Percentiles rank a stretch among this genome's conserved stretches.
Evolutionary conservation across 64 coral and sea anemone species (phyloP).

Genomic region (Stichodactyla mertensii): DNA sequence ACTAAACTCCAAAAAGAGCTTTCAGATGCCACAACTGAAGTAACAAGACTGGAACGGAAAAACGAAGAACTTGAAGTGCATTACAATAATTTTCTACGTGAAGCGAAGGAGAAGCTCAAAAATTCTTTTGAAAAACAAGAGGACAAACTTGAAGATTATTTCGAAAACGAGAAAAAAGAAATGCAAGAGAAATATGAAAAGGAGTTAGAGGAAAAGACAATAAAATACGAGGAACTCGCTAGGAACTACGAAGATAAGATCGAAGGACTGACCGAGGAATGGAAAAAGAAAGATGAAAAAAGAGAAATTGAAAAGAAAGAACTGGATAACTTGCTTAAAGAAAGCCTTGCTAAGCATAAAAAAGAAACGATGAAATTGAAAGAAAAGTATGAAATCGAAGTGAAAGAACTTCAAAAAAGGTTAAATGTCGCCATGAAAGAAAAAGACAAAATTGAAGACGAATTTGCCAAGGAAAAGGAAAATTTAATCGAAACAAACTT

Average conservation of each 20-base stretch:
- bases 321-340: not conserved
- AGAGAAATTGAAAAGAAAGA: not conserved
- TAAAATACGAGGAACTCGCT: slow-evolving; percentile 4
- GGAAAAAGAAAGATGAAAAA: slow-evolving; percentile 17
- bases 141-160: slow-evolving; percentile 13
- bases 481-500: slow-evolving; percentile 13
- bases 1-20: not conserved
- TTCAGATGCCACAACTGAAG: not conserved
- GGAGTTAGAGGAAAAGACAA: slow-evolving; percentile 19
- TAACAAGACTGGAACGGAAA: not conserved
- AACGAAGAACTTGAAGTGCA: not conserved
- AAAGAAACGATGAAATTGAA: not conserved
- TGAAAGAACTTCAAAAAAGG: slow-evolving; percentile 24
- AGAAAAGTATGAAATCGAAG: not conserved
- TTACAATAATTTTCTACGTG: not conserved
- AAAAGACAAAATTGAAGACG: slow-evolving; percentile 29
- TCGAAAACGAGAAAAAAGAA: slow-evolving; percentile 11
- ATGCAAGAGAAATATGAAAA: slow-evolving; percentile 39
- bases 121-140: not conserved
- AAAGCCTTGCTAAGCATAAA: not conserved
- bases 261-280: slow-evolving; percentile 10
- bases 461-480: slow-evolving; percentile 26
- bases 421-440: slow-evolving; percentile 24
- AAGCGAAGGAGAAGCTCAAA: not conserved
- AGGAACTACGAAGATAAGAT: slow-evolving; percentile 42